phyloP scores from a whole-genome alignment of 2,888 invertebrate species.

The Chymomyza caudatula region DNA sequence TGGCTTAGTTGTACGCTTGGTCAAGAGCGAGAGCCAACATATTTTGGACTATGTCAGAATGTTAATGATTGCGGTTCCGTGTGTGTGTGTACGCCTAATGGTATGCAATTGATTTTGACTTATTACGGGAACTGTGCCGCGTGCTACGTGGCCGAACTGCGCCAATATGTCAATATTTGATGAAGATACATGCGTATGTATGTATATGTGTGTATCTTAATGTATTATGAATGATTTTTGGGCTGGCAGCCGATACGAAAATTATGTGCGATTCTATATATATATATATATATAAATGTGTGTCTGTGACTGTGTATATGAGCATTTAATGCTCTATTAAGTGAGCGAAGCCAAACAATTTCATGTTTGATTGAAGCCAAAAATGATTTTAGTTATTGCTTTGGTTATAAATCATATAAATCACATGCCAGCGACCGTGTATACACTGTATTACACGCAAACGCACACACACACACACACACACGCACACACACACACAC shows the following conservation, averaged over 20 bases:
- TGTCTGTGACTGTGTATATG: constrained; percentile 15
- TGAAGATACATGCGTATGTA: constrained; percentile 9
- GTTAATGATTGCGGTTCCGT: not conserved
- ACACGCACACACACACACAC: not conserved
- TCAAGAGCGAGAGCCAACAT: not conserved
- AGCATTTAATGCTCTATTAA: constrained; percentile 43
- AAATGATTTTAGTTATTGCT: constrained; percentile 44
- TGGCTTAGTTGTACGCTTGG: not conserved
- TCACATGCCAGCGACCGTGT: not conserved
- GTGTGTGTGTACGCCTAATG: constrained; percentile 15
- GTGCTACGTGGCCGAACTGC: not conserved
- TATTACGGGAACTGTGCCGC: constrained; percentile 19
- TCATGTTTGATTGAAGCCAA: constrained; percentile 55
- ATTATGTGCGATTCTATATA: constrained; percentile 1
- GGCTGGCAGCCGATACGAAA: not conserved
- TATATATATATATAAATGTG: constrained; percentile 1
- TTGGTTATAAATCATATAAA: constrained; percentile 32
- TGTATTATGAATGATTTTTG: constrained; percentile 14
- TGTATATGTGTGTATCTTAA: not conserved
- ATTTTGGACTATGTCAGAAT: not conserved
- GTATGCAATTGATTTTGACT: constrained; percentile 44
- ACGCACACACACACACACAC: not conserved
- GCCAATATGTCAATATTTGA: constrained; percentile 37
- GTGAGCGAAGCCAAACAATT: constrained; percentile 41
- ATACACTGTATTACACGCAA: not conserved